phyloP scores from a whole-genome alignment of 2,888 invertebrate genomes.

The Nemoura dubitans region DNA sequence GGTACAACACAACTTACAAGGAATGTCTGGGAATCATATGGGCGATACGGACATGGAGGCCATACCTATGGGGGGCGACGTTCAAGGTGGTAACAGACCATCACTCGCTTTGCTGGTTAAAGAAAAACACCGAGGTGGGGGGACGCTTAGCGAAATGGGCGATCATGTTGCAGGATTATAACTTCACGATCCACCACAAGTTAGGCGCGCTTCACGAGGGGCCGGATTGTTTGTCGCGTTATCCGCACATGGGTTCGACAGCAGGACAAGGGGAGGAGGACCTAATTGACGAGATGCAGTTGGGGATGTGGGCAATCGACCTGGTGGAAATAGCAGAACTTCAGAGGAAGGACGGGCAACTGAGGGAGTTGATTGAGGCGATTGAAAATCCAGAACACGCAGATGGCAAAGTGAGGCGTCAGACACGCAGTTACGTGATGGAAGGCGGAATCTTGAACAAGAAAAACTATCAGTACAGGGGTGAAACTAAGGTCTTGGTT shows the following conservation, averaged over 20 bases:
- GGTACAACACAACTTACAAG: neutral
- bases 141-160: conserved; percentile 44
- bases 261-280: neutral
- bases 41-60: neutral
- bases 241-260: neutral
- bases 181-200: conserved; percentile 19
- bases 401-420: conserved; percentile 7
- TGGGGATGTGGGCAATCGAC: neutral
- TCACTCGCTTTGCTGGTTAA: conserved; percentile 41
- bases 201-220: conserved; percentile 18
- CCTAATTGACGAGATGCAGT: neutral
- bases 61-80: neutral
- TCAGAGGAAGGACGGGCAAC: neutral
- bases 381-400: conserved; percentile 19
- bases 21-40: conserved; percentile 20
- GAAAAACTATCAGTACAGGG: neutral
- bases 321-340: neutral
- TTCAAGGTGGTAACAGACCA: conserved; percentile 43
- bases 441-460: conserved; percentile 21
- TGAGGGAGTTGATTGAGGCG: neutral
- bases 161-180: conserved; percentile 19
- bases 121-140: conserved; percentile 3
- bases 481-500: no score
- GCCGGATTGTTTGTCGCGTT: conserved; percentile 17
- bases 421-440: conserved; percentile 23